Conservation (phyloP, 1,140 invertebrate genomes). For the Mizuhopecten yessoensis region DNA sequence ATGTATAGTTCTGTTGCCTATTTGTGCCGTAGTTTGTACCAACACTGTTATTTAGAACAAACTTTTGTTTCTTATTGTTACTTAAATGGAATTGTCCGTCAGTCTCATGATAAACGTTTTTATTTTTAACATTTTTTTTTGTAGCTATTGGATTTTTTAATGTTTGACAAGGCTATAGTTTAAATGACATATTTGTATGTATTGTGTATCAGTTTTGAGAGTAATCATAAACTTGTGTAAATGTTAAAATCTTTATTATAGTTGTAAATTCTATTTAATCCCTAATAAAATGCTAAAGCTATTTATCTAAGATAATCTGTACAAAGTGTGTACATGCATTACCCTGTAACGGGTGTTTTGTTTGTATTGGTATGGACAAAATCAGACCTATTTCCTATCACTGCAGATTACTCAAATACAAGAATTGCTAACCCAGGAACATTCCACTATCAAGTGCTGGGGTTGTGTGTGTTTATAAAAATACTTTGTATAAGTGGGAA, state of each 20-base stretch:
- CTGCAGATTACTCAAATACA: too few relatives aligned
- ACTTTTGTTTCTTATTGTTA: not conserved
- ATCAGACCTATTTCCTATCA: too few relatives aligned
- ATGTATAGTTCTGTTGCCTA: not conserved
- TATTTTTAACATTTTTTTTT: not conserved
- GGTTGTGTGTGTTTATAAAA: too few relatives aligned
- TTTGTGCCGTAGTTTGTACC: not conserved
- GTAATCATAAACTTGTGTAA: not conserved
- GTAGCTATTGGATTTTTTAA: not conserved
- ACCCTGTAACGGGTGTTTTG: too few relatives aligned
- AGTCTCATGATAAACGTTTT: not conserved
- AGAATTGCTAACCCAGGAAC: too few relatives aligned
- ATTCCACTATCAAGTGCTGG: too few relatives aligned
- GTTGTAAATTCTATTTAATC: slow-evolving; percentile 20
- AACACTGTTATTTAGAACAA: not conserved
- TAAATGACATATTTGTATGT: not conserved
- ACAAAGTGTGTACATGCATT: not conserved
- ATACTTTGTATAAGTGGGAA: too few relatives aligned
- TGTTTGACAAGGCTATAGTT: not conserved
- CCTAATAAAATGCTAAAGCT: not conserved
- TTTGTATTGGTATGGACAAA: too few relatives aligned
- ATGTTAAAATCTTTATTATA: not conserved
- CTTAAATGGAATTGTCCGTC: not conserved
- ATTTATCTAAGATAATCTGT: not conserved
- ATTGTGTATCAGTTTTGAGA: not conserved